phyloP scores from a whole-genome alignment of 2,888 invertebrate genomes.

The Erebia palarica region DNA sequence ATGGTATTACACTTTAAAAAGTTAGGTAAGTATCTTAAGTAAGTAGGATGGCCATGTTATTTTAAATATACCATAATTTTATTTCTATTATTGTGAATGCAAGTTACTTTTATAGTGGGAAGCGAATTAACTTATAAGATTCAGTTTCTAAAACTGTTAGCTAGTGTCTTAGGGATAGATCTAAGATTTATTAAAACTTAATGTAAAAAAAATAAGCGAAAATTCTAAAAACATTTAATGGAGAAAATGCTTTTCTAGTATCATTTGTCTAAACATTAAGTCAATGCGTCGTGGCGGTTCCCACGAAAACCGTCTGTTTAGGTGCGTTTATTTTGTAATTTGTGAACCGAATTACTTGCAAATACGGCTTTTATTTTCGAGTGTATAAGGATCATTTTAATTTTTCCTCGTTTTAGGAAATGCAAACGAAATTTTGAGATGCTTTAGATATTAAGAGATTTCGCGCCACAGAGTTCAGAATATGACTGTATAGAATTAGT shows the following conservation, averaged over 20 bases:
- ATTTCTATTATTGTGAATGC: too few species aligned
- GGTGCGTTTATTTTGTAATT: conserved; percentile 23
- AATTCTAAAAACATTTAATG: conserved; percentile 58
- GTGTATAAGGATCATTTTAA: conserved; percentile 34
- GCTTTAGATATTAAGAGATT: conserved; percentile 70
- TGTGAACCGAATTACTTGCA: neutral
- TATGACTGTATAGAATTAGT: too few species aligned
- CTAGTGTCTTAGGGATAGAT: neutral
- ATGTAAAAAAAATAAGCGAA: conserved; percentile 40
- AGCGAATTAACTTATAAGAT: neutral
- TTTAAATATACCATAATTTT: too few species aligned
- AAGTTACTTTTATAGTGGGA: too few species aligned
- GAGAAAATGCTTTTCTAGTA: conserved; percentile 68
- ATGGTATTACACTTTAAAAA: too few species aligned
- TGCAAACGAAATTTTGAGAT: conserved; percentile 38
- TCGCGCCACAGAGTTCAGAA: too few species aligned
- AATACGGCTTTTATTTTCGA: conserved; percentile 45
- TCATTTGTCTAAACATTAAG: conserved; percentile 78
- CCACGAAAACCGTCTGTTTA: conserved; percentile 62
- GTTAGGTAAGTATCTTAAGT: too few species aligned
- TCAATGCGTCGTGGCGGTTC: conserved; percentile 74
- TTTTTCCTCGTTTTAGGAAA: conserved; percentile 1
- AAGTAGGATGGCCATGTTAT: too few species aligned
- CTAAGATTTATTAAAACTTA: too few species aligned
- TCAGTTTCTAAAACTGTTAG: too few species aligned